phyloP scores from a whole-genome alignment of 2,888 invertebrate species.

The Drosophila phalerata region DNA sequence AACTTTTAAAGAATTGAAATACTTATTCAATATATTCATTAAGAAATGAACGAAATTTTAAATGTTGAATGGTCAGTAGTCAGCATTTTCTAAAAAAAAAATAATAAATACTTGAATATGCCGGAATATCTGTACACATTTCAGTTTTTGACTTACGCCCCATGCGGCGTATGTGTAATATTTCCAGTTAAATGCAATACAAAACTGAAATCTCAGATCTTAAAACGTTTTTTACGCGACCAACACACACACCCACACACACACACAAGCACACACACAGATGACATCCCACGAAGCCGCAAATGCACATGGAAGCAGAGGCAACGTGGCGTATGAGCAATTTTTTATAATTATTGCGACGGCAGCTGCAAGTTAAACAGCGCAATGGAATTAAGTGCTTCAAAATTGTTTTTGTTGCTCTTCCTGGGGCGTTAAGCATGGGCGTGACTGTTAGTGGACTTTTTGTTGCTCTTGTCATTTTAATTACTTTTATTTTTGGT shows the following conservation, averaged over 20 bases:
- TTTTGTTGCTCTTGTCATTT: background rate
- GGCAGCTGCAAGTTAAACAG: conserved; percentile 52
- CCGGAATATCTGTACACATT: too few species aligned
- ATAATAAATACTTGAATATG: too few species aligned
- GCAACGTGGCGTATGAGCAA: conserved; percentile 63
- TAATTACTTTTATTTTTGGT: conserved; percentile 1
- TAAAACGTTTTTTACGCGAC: conserved; percentile 24
- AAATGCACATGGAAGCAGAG: conserved; percentile 5
- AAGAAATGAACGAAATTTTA: too few species aligned
- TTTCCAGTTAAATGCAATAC: conserved; percentile 27
- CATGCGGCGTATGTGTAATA: too few species aligned
- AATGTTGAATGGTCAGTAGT: too few species aligned
- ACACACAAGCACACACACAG: background rate
- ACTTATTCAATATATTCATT: too few species aligned
- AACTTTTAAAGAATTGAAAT: too few species aligned
- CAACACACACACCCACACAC: conserved; percentile 1
- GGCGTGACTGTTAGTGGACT: background rate
- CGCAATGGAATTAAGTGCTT: conserved; percentile 58
- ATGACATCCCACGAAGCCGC: background rate
- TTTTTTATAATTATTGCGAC: conserved; percentile 60
- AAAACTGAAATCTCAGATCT: conserved; percentile 33
- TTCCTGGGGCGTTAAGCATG: conserved; percentile 1
- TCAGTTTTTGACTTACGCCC: too few species aligned
- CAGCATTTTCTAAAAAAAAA: too few species aligned
- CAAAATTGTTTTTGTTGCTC: conserved; percentile 34